Conservation (phyloP, 2,113 vertebrate species). For the Gorsachius goisagi region DNA sequence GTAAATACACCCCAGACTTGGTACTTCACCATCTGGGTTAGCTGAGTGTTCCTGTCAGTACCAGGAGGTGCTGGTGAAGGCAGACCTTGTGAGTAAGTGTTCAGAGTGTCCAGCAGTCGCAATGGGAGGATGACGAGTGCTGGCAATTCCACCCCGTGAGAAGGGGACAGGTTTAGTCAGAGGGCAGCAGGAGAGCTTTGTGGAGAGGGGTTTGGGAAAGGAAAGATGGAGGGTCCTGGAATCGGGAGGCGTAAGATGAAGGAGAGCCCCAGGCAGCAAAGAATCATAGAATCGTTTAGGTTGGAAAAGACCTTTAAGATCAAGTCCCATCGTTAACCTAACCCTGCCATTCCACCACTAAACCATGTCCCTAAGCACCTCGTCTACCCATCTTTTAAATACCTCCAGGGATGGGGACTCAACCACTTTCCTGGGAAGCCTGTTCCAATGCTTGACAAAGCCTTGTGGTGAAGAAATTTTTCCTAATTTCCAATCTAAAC, state of each 20-base stretch:
- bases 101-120: background rate
- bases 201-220: background rate
- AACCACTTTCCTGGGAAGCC: no score
- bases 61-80: background rate
- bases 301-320: no score
- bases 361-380: no score
- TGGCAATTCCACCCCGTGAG: fast-evolving
- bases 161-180: background rate
- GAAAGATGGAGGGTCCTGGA: background rate
- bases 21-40: constrained; percentile 34
- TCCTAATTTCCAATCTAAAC: no score
- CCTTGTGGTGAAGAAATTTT: no score
- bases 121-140: background rate
- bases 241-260: background rate
- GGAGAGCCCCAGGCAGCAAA: background rate
- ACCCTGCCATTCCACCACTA: no score
- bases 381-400: no score
- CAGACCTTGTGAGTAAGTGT: background rate
- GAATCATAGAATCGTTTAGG: no score
- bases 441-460: no score
- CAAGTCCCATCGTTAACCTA: no score
- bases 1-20: constrained; percentile 28
- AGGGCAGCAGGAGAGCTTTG: background rate
- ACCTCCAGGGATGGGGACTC: no score
- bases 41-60: background rate